Conservation (phyloP, 2,113 vertebrate genomes). For the Podocnemis expansa region DNA sequence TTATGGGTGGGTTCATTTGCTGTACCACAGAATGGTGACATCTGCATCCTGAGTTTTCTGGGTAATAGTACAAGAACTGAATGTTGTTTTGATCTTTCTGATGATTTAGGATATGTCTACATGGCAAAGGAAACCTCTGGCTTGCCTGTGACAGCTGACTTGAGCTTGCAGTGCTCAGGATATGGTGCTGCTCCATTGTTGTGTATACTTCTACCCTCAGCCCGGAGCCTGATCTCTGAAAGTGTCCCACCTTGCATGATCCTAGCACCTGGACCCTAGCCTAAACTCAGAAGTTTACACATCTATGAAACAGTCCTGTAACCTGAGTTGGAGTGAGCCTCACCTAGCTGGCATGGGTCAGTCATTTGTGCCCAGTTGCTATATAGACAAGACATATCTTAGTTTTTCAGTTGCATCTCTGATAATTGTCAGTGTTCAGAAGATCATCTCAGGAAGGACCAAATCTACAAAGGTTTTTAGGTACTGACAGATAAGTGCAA, state of each 20-base stretch:
- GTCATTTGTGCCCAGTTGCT: not conserved
- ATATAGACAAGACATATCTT: too few species aligned
- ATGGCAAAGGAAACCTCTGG: not conserved
- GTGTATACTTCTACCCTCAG: not conserved
- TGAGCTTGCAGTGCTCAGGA: not conserved
- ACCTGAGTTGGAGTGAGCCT: too few species aligned
- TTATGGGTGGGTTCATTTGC: too few species aligned
- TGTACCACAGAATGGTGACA: not conserved
- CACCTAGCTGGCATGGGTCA: not conserved
- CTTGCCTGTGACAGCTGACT: not conserved
- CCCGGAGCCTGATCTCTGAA: not conserved
- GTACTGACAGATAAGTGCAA: not conserved
- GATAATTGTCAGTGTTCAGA: not conserved
- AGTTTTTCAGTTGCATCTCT: not conserved
- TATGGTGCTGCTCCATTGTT: not conserved
- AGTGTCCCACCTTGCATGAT: not conserved
- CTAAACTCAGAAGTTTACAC: not conserved
- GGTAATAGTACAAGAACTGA: too few species aligned
- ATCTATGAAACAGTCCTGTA: not conserved
- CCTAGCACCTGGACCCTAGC: not conserved
- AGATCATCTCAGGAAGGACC: not conserved
- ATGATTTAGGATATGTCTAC: not conserved
- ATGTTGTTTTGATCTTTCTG: not conserved
- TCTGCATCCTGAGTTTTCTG: not conserved
- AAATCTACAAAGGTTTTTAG: not conserved